Conservation (phyloP, 2,113 vertebrate genomes). For the Chunga burmeisteri region DNA sequence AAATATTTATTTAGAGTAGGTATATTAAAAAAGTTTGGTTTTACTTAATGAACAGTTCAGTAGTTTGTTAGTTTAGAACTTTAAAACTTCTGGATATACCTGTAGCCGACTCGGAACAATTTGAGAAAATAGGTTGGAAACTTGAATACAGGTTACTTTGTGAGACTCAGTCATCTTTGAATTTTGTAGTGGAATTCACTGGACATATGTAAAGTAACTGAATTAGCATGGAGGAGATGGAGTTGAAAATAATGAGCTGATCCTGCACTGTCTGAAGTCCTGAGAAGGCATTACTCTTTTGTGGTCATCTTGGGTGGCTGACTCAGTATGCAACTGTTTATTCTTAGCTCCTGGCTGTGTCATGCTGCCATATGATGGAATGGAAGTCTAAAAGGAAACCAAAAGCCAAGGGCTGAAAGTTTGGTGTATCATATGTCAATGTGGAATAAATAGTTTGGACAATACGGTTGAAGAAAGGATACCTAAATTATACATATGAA, state of each 20-base stretch:
- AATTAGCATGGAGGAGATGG: neutral
- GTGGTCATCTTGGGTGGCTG: neutral
- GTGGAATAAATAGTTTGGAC: neutral
- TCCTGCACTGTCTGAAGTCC: neutral
- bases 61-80: neutral
- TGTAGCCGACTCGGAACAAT: neutral
- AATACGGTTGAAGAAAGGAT: neutral
- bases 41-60: neutral
- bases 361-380: neutral
- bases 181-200: neutral
- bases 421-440: neutral
- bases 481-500: neutral
- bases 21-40: neutral
- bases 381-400: neutral
- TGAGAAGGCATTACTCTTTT: neutral
- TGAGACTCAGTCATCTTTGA: neutral
- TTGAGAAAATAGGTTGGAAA: neutral
- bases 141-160: rapidly evolving
- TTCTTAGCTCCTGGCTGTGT: neutral
- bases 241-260: neutral
- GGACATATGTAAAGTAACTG: neutral
- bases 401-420: neutral
- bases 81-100: neutral
- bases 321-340: neutral
- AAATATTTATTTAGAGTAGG: neutral